Conservation (phyloP, 2,888 invertebrate genomes). For the Pandemis heparana region DNA sequence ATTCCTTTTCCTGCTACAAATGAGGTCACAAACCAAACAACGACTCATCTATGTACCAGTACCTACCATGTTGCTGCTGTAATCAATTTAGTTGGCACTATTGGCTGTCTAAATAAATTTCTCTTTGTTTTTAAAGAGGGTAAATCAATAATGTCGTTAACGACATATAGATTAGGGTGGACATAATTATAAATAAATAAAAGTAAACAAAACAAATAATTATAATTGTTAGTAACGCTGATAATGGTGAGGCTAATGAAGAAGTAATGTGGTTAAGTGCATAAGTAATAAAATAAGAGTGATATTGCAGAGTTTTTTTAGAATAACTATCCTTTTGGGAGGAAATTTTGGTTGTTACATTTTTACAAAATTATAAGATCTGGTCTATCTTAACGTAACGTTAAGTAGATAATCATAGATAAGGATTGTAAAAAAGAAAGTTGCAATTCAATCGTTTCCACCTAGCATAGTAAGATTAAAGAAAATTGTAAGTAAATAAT, state of each 20-base stretch:
- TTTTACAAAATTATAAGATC: neutral
- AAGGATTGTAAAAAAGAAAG: neutral
- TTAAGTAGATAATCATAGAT: slow-evolving; percentile 11
- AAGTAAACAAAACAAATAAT: slow-evolving; percentile 12
- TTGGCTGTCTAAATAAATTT: neutral
- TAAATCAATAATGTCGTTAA: slow-evolving; percentile 11
- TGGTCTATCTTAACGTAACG: neutral
- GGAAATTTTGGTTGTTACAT: neutral
- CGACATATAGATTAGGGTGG: slow-evolving; percentile 10
- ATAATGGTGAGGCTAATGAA: slow-evolving; percentile 6
- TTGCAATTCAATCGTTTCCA: neutral
- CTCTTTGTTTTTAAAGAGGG: slow-evolving; percentile 1
- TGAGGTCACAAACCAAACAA: slow-evolving; percentile 81
- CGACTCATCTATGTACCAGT: slow-evolving; percentile 56
- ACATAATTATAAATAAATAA: slow-evolving; percentile 31
- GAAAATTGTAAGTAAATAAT: slow-evolving; percentile 2
- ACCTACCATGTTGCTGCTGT: slow-evolving; percentile 47
- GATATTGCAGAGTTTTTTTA: slow-evolving; percentile 53
- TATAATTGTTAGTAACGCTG: slow-evolving; percentile 8
- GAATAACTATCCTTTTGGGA: neutral
- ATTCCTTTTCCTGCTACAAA: slow-evolving; percentile 81
- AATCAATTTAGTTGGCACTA: slow-evolving; percentile 36
- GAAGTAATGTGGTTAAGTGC: neutral
- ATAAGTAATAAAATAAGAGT: slow-evolving; percentile 9
- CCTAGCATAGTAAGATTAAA: neutral